These are phyloP conservation scores for Hydropotes inermis DNA, from an alignment of 2,113 vertebrate species.

Conservation along the genomic window DNA sequence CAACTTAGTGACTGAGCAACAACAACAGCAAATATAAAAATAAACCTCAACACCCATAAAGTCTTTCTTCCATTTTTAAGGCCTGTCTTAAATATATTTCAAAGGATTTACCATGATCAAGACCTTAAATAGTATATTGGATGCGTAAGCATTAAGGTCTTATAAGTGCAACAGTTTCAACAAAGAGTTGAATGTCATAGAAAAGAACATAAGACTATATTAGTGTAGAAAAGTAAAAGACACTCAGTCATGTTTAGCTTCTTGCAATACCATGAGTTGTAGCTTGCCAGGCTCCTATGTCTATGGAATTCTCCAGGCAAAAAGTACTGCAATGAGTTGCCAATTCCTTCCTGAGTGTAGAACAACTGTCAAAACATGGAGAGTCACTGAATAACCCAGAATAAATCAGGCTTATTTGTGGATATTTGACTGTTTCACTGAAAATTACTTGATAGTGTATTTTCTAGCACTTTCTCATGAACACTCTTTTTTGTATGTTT, in stretches of 20 bases:
- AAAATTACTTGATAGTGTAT: not conserved
- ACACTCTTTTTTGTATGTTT: not conserved
- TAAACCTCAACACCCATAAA: not conserved
- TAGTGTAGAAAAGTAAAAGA: not conserved
- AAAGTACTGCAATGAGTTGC: not conserved
- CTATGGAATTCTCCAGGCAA: not conserved
- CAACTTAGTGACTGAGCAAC: not conserved
- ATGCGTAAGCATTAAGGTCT: not conserved
- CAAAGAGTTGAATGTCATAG: not conserved
- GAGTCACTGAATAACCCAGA: not conserved
- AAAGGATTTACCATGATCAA: not conserved
- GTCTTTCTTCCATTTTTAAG: not conserved
- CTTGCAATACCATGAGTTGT: not conserved
- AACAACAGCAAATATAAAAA: slow-evolving; percentile 25
- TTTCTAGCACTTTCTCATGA: not conserved
- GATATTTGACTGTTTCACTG: not conserved
- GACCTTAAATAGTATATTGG: not conserved
- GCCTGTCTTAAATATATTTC: not conserved
- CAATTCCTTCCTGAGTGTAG: not conserved
- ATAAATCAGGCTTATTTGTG: not conserved
- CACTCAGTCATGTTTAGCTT: not conserved
- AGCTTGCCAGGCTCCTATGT: not conserved
- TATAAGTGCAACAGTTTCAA: not conserved
- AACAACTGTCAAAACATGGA: not conserved
- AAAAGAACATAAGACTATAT: not conserved